These are phyloP conservation scores for Myrmecophaga tridactyla DNA, from an alignment of 2,113 vertebrate species.

Conservation along the genomic window DNA sequence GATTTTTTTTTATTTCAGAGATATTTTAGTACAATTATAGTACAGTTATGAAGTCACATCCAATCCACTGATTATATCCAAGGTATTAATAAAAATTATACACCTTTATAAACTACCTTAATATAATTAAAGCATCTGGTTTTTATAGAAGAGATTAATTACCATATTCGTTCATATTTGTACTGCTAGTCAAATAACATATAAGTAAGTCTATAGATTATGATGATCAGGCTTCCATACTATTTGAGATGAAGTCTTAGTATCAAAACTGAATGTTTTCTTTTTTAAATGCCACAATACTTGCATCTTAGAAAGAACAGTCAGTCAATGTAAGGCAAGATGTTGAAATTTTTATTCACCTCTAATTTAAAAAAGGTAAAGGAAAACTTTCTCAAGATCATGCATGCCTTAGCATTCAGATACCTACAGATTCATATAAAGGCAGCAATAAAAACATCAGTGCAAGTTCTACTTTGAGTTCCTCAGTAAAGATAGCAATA, in stretches of 20 bases:
- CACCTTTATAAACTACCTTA: conserved; percentile 74
- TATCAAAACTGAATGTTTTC: conserved; percentile 66
- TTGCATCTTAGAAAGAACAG: conserved; percentile 60
- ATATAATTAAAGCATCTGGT: conserved; percentile 80
- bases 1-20: conserved; percentile 65
- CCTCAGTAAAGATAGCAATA: conserved; percentile 66
- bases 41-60: conserved; percentile 77
- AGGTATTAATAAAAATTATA: conserved; percentile 76
- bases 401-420: conserved; percentile 60
- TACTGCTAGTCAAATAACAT: too few species aligned
- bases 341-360: conserved; percentile 51
- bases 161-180: too few species aligned
- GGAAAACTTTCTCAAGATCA: conserved; percentile 49
- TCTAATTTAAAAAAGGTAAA: conserved; percentile 68
- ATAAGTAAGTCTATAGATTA: too few species aligned
- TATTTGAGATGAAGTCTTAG: too few species aligned
- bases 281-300: conserved; percentile 57
- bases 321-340: conserved; percentile 77
- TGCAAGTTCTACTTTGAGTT: conserved; percentile 73
- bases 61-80: conserved; percentile 65
- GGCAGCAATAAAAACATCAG: conserved; percentile 76
- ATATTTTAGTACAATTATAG: conserved; percentile 80
- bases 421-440: conserved; percentile 57
- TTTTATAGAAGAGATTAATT: conserved; percentile 71
- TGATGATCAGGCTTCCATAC: too few species aligned